Conservation (phyloP, 2,113 vertebrate species). For the Boulengeromyrus knoepffleri region DNA sequence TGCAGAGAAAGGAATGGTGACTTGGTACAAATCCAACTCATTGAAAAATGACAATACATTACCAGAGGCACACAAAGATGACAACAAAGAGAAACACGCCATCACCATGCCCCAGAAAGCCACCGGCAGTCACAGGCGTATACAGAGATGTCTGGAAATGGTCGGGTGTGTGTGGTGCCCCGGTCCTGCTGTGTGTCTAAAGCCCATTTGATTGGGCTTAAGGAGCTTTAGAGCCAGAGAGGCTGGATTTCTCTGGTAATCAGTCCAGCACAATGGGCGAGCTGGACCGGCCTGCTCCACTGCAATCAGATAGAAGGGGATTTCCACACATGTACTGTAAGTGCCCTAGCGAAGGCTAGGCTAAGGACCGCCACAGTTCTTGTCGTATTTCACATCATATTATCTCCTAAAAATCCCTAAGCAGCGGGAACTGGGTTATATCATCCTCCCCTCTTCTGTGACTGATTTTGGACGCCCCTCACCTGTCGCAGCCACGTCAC, state of each 20-base stretch:
- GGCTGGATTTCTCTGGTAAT: conserved; percentile 52
- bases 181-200: conserved; percentile 9
- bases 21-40: not conserved
- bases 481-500: not conserved
- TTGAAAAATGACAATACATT: not conserved
- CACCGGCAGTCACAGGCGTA: not conserved
- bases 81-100: not conserved
- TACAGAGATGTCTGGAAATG: not conserved
- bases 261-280: conserved; percentile 53
- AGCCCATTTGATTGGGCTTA: conserved; percentile 34
- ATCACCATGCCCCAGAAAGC: not conserved
- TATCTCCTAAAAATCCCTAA: conserved; percentile 55
- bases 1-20: not conserved
- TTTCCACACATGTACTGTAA: conserved; percentile 50
- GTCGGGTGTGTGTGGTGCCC: not conserved
- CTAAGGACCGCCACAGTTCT: conserved; percentile 62
- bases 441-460: conserved; percentile 13
- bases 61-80: not conserved
- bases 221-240: conserved; percentile 32
- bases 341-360: conserved; percentile 50
- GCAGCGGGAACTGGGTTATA: conserved; percentile 61
- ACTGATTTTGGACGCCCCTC: conserved; percentile 22
- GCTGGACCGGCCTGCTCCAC: conserved; percentile 58
- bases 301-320: conserved; percentile 69
- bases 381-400: conserved; percentile 65